Evolutionary conservation across 2,113 vertebrate species (phyloP), one percentile per base, ranked within the genome.

Genomic region (human (Homo sapiens)): DNA sequence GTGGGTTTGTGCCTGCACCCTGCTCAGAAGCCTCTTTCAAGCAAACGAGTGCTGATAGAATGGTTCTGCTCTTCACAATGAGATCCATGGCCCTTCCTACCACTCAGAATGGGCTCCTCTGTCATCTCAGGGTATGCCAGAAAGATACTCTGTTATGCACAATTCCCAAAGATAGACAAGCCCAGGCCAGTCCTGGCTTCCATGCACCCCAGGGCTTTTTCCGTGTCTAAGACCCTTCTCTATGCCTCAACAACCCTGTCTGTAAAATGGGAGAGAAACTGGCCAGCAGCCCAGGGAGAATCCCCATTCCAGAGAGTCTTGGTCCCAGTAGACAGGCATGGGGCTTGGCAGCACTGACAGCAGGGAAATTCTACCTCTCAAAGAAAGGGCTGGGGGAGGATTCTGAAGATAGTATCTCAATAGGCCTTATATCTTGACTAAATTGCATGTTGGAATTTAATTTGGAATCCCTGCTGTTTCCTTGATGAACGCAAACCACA

Each of bases 401-500:
- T 14, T 89, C 88, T 48, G 43, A 66, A 68, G 43, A 55, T 10
- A 88, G 52, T 43, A 89, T 92, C 93, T 81, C 92, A 9, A 23
- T 85, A 4, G 0, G 96, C 93, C 93, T 88, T 76, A 10, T 20
- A 55, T 92, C 88, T 68, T 90, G 86, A 97, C 95, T 93, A 94
- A 97, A 86, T 64, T 90, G 87, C 78, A 64, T 85, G 16, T 92
- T 97, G 86, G 97, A 45, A 85, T 97, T 97, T 97, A 76, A 97
- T 96, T 98, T 92, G 30, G 79, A 97, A 85, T 90, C 92, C 94
- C 86, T 96, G 48, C 94, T 97, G n/a, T 96, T 97, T 96, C 81
- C 86, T 92, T 98, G 97, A 97, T 97, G 96, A 97, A 94, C 61
- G 30, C 0, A 4, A 97, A 97, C 96, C 89, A 6, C 70, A 75